phyloP scores from a whole-genome alignment of 2,797 vertebrate genomes.

The Dromococcyx pavoninus region DNA sequence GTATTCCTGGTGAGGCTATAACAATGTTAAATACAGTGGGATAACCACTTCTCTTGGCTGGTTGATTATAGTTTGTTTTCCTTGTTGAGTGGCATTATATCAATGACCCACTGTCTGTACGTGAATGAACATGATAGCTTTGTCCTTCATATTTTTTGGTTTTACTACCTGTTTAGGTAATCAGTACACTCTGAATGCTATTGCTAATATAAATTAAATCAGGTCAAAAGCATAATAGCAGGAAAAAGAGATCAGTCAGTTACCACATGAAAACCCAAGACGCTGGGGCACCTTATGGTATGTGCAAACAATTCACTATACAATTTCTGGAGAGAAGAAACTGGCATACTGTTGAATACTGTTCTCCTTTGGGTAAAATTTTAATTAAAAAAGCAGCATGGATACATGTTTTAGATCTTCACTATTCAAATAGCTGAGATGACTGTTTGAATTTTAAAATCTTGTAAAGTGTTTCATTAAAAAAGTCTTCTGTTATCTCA shows the following conservation, averaged over 20 bases:
- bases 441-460: constrained; percentile 78
- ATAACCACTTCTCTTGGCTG: no score
- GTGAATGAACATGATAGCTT: constrained; percentile 11
- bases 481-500: constrained; percentile 34
- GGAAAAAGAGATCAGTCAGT: constrained; percentile 69
- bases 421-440: constrained; percentile 76
- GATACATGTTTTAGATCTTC: constrained; percentile 77
- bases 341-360: constrained; percentile 78
- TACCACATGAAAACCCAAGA: constrained; percentile 77
- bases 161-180: constrained; percentile 72
- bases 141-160: constrained; percentile 31
- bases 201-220: constrained; percentile 77
- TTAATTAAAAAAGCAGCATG: constrained; percentile 85
- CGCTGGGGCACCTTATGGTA: constrained; percentile 77
- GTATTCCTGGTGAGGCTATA: no score
- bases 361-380: constrained; percentile 82
- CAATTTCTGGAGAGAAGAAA: constrained; percentile 79
- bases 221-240: constrained; percentile 76
- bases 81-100: not conserved
- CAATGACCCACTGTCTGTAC: not conserved
- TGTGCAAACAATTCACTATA: constrained; percentile 79
- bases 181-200: constrained; percentile 56
- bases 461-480: constrained; percentile 40
- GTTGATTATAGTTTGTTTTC: not conserved
- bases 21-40: no score